Evolutionary conservation across 2,113 vertebrate genomes (phyloP), one percentile per base, ranked within the genome.

Genomic region (Ifrita kowaldi): DNA sequence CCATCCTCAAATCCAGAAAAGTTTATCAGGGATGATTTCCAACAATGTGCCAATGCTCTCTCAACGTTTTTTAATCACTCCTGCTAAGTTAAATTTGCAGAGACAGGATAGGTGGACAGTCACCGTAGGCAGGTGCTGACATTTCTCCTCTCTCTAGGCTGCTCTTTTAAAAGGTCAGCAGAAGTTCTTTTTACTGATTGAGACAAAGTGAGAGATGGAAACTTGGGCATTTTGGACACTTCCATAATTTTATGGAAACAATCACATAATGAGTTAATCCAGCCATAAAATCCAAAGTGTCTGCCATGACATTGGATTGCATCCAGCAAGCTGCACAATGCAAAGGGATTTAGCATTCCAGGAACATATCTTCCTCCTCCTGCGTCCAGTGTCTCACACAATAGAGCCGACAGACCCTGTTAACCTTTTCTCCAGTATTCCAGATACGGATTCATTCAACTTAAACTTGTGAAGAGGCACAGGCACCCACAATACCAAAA

Each of bases 331-430:
- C 24, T 56, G 47, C 16, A 33, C n/a, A 44, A 7, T 2, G 14
- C 53, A 44, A 37, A 86, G 41, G 46, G 11, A 57, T 1, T 24
- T 30, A 37, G 44, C 44, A 8, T 9, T 13, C 27, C 78, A 35
- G 67, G 8, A 52, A 39, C 10, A 18, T 1, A 3, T 24, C 35
- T 56, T 59, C 33, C 28, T 83, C 37, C 37, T 53, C 49, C n/a
- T 16, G 9, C 0, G 0, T 26, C 20, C 42, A 41, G 8, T 7
- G 47, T 3, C 65, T 32, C 49, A 37, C 44, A n/a, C 20, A 20
- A 47, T 0, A 12, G 27, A 76, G 33, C 16, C 1, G 0, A 15
- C 8, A 92, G 28, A 56, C 13, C 10, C 49, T 24, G 32, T 14
- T 33, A 53, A 5, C 10, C 17, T 70, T 55, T 71, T 28, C 65